Evolutionary conservation across 2,113 vertebrate species (phyloP).

Genomic region (Recurvirostra avosetta): DNA sequence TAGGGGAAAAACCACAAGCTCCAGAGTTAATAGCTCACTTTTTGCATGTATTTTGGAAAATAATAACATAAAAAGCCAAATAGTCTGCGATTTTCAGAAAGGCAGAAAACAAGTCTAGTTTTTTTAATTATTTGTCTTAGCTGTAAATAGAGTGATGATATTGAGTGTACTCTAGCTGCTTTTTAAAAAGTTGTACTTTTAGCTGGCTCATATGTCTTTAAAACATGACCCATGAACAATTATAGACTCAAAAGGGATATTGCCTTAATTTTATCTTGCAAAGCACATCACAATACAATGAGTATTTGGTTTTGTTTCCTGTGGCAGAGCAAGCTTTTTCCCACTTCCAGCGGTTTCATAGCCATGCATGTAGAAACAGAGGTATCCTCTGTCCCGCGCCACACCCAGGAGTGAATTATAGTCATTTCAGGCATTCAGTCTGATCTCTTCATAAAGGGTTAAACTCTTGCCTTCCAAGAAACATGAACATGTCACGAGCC

Average conservation of each 20-base stretch:
- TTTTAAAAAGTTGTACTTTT: background rate
- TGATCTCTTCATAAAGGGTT: background rate
- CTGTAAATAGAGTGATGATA: background rate
- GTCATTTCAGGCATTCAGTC: background rate
- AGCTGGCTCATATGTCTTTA: background rate
- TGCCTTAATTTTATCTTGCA: background rate
- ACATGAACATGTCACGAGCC: background rate
- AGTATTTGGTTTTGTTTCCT: background rate
- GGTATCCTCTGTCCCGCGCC: background rate
- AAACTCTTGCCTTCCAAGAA: conserved; percentile 23
- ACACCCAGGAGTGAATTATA: background rate
- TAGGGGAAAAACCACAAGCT: background rate
- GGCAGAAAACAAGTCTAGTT: background rate
- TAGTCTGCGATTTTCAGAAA: background rate
- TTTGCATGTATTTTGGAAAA: background rate
- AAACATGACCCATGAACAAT: background rate
- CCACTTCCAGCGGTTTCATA: background rate
- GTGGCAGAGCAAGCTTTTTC: background rate
- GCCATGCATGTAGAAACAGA: fast-evolving
- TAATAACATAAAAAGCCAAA: background rate
- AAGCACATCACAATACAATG: background rate
- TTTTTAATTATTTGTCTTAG: background rate
- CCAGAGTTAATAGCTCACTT: background rate
- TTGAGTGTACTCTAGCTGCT: background rate
- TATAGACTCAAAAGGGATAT: background rate